Evolutionary conservation across 2,888 invertebrate species (phyloP), one percentile per base, ranked within the genome.

Genomic region (Miltochrista miniata): DNA sequence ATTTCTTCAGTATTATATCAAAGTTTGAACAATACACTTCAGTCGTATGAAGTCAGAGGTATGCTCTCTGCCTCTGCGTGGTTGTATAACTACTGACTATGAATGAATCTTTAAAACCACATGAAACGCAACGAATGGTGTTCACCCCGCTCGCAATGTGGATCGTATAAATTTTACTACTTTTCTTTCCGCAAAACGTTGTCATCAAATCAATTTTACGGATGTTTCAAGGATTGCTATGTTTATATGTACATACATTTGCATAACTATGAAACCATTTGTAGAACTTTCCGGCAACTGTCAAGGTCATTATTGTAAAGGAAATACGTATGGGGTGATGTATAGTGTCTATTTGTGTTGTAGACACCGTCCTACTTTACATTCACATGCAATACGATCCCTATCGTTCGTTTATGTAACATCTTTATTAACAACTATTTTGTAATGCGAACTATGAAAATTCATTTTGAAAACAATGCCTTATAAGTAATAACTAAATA

Each of bases 121-220:
- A 57, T 58, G 43, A 54, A 70, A 64, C n/a, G n/a, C n/a, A n/a
- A n/a, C 52, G 54, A 57, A 55, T 54, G 54, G 50, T 62, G 66
- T 45, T 51, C 64, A 67, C 68, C 68, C 58, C 46, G 57, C 64
- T 69, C 54, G 61, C 54, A 63, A 64, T 70, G 64, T 64, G 42
- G 57, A 61, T 60, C 59, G 56, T 60, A 72, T 74, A 64, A 64
- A 61, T 51, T 61, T 67, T 68, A 66, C 48, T 56, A 63, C 62
- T 56, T 45, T 38, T 36, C 18, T 24, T 24, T 2, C 2, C 18
- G 62, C 51, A 64, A 56, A 59, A 63, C 51, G 61, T 49, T 45
- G 51, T 45, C 59, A 54, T 59, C 54, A 65, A 64, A 68, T 67
- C 53, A 64, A 68, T 67, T 68, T 71, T 59, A 68, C 39, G 53